phyloP scores from a whole-genome alignment of 2,113 vertebrate species.

The Eleginops maclovinus region DNA sequence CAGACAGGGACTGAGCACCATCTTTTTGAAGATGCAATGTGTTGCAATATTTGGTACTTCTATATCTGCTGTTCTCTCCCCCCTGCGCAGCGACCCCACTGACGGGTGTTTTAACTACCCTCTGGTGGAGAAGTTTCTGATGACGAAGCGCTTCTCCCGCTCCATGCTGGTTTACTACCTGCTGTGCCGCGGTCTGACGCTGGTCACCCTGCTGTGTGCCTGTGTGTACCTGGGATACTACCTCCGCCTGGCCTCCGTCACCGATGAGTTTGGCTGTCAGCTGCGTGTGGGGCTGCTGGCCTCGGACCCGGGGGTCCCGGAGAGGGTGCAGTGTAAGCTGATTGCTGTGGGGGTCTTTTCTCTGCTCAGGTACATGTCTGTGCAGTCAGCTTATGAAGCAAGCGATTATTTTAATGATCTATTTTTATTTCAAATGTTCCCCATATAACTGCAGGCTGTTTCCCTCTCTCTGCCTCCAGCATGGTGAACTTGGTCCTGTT shows the following conservation, averaged over 20 bases:
- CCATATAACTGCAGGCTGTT: neutral
- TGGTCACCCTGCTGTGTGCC: conserved; percentile 85
- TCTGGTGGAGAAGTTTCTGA: conserved; percentile 94
- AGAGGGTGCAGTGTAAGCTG: conserved; percentile 92
- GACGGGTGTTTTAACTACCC: conserved; percentile 93
- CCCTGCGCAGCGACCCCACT: conserved; percentile 80
- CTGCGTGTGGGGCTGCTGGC: conserved; percentile 90
- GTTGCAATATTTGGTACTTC: neutral
- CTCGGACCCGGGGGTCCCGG: conserved; percentile 86
- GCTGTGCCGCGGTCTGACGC: conserved; percentile 85
- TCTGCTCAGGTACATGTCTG: conserved; percentile 85
- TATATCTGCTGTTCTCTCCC: neutral
- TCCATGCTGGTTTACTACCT: conserved; percentile 88
- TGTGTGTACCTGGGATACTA: conserved; percentile 93
- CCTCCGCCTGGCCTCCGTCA: conserved; percentile 88
- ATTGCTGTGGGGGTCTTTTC: conserved; percentile 93
- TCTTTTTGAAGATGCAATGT: neutral
- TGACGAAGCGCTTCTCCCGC: conserved; percentile 87
- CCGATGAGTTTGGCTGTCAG: conserved; percentile 90
- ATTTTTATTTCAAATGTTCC: neutral
- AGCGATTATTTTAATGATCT: too few relatives aligned
- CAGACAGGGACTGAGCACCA: neutral
- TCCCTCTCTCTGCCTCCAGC: conserved; percentile 45
- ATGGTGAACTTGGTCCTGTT: conserved; percentile 91
- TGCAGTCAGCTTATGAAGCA: too few relatives aligned